Evolutionary conservation across 35 echinoderm and acorn worm genomes (phyloP).

Genomic region (Apostichopus parvimensis): DNA sequence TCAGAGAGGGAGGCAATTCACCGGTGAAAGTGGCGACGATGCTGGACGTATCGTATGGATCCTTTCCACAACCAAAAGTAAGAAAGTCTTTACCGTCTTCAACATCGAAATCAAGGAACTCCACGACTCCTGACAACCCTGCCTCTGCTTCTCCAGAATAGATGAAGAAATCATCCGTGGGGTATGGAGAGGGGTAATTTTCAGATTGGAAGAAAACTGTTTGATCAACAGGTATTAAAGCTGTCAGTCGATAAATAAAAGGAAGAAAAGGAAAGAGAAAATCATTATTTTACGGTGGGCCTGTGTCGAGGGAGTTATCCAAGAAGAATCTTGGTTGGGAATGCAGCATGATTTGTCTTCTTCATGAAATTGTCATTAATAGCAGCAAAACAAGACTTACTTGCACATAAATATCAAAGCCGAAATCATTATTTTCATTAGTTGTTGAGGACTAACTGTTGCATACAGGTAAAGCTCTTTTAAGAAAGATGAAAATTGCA

Average conservation of each 20-base stretch:
- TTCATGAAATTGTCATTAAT: no score
- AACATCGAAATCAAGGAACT: slow-evolving; percentile 2
- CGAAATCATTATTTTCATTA: no score
- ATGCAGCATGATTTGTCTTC: no score
- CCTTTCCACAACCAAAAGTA: background rate
- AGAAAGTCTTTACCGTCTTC: background rate
- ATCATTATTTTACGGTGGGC: no score
- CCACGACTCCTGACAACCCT: background rate
- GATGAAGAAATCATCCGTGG: background rate
- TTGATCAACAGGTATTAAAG: background rate
- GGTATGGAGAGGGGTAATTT: background rate
- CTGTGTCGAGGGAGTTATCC: no score
- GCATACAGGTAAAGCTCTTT: no score
- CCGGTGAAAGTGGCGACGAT: background rate
- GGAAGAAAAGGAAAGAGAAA: no score
- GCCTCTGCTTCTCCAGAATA: background rate
- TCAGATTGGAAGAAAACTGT: background rate
- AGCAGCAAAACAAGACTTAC: no score
- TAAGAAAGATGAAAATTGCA: no score
- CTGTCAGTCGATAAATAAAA: background rate
- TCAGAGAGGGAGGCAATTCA: background rate
- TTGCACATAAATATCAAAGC: no score
- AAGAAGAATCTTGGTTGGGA: no score
- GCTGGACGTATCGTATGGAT: background rate
- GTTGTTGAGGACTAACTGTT: no score